A percentile compares a stretch with the other conserved stretches of the same genome.
These are phyloP conservation scores for Zygaena filipendulae DNA, from an alignment of 2,888 invertebrate genomes.

Conservation along the genomic window DNA sequence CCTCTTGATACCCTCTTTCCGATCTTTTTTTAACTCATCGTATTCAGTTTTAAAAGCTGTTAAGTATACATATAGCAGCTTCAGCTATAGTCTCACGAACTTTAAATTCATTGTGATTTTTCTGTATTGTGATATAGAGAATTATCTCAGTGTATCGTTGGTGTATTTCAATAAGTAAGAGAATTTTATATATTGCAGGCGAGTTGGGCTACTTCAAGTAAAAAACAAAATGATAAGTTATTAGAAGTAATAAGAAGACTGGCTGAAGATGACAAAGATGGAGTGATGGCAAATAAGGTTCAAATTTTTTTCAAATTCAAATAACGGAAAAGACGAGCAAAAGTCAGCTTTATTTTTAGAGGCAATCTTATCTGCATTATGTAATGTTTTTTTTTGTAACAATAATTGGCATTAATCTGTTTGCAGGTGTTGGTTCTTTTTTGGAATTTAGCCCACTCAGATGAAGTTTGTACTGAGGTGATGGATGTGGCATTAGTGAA, in stretches of 20 bases:
- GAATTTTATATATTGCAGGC: slow-evolving; percentile 72
- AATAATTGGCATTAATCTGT: slow-evolving; percentile 4
- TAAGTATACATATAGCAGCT: too few species aligned
- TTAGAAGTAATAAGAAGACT: slow-evolving; percentile 93
- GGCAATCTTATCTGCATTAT: too few species aligned
- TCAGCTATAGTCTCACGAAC: too few species aligned
- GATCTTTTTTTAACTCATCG: too few species aligned
- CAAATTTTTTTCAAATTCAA: too few species aligned
- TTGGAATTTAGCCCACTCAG: slow-evolving; percentile 97
- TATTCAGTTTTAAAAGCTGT: too few species aligned
- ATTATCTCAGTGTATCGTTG: too few species aligned
- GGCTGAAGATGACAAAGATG: slow-evolving; percentile 98
- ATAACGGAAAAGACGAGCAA: not conserved
- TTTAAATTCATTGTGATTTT: too few species aligned
- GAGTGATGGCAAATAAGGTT: slow-evolving; percentile 98
- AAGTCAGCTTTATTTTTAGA: not conserved
- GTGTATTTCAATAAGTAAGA: too few species aligned
- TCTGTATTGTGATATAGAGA: too few species aligned
- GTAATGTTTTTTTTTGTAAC: not conserved
- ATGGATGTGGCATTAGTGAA: slow-evolving; percentile 96
- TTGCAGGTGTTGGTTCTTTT: slow-evolving; percentile 85
- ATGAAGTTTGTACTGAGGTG: slow-evolving; percentile 96
- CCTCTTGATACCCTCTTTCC: too few species aligned
- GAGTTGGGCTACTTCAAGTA: slow-evolving; percentile 96
- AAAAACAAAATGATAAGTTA: slow-evolving; percentile 94